Evolutionary conservation across 2,113 vertebrate species (phyloP), one percentile per base, ranked within the genome.

Genomic region (Charadrius vociferus): DNA sequence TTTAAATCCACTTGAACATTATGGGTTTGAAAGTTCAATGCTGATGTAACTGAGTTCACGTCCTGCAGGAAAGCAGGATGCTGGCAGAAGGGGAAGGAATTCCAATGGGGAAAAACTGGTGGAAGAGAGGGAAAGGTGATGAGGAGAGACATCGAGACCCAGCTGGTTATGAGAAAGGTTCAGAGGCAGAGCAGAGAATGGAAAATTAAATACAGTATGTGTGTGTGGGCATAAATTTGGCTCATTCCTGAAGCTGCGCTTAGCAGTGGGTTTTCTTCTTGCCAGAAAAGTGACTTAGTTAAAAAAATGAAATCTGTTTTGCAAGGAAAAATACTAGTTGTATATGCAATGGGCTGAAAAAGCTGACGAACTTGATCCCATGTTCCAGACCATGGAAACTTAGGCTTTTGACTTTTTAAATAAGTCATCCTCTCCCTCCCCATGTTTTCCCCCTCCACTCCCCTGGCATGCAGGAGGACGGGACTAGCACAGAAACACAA

Each of bases 1-100:
- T 96, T 59, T 49, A 49, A 94, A 86, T 77, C 65, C 70, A 74
- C 84, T 95, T 72, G 93, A 95, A 92, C 58, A 39, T 73, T 45
- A 34, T 0, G 1, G 14, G 67, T 82, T 87, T 55, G 80, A 91
- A 97, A 94, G 90, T 72, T 97, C 91, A 92, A 3, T n/a, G 71
- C 88, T 93, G 93, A 88, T 92, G 87, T 91, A 82, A 88, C 72
- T 3, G 63, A 81, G 68, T 65, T 93, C 81, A 45, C 2, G 2
- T 86, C 63, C 90, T 68, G 65, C 56, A 71, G 85, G 77, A 88
- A 77, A 37, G 61, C 26, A 83, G 79, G 55, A 24, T 49, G 52
- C 61, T 84, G 47, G 65, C 55, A 62, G 50, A 53, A 82, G n/a
- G 37, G 15, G 65, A 85, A 47, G 39, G 66, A 75, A 86, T 86